Conservation (phyloP, 2,113 vertebrate genomes). For the Phoenicopterus ruber region DNA sequence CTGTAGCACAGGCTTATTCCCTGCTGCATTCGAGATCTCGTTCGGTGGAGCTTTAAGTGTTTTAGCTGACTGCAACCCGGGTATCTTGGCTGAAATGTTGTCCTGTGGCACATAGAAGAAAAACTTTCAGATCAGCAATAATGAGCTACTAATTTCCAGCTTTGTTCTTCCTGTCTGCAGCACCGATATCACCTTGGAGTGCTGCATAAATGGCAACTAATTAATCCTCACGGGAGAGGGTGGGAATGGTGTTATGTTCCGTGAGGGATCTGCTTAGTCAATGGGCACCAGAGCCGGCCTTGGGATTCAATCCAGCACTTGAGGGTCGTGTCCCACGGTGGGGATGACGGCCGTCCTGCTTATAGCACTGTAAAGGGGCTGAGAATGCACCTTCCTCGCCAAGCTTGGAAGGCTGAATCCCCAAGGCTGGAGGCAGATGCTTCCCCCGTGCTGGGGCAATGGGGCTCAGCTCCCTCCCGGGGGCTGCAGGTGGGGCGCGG, state of each 20-base stretch:
- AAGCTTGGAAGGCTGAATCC: background rate
- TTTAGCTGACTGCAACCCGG: background rate
- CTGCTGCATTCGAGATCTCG: background rate
- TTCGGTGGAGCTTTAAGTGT: background rate
- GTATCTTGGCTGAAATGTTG: background rate
- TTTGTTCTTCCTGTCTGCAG: background rate
- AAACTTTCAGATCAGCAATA: background rate
- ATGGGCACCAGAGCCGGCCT: background rate
- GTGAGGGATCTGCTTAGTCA: background rate
- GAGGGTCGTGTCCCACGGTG: fast-evolving
- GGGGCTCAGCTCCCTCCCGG: background rate
- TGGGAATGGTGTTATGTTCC: background rate
- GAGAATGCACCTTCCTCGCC: background rate
- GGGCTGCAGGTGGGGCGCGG: background rate
- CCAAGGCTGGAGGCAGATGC: background rate
- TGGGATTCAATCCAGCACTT: too few relatives aligned
- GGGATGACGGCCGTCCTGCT: background rate
- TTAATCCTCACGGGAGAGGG: background rate
- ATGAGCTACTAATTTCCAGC: background rate
- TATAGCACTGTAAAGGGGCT: background rate
- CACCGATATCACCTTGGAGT: background rate
- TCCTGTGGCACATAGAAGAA: background rate
- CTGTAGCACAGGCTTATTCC: background rate
- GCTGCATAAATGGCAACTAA: background rate
- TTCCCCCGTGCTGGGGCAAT: fast-evolving